Evolutionary conservation across 30 jellyfish, hydroid and myxozoan genomes (phyloP).

Genomic region (Turritopsis rubra): DNA sequence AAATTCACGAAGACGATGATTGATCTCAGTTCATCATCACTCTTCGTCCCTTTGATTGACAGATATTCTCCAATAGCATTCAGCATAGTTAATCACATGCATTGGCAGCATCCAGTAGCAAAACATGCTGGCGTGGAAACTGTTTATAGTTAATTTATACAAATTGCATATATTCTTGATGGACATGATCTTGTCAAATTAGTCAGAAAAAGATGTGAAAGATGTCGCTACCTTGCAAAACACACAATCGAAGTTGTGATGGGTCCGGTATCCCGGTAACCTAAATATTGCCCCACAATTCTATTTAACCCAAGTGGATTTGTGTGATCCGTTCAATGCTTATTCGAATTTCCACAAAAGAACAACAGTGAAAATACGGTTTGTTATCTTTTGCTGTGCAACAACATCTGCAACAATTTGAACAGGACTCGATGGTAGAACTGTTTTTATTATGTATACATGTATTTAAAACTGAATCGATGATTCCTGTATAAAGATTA

Average conservation of each 20-base stretch:
- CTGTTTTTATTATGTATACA: neutral
- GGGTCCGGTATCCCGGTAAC: slow-evolving; percentile 3
- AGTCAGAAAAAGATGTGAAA: neutral
- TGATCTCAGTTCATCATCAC: neutral
- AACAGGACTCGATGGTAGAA: neutral
- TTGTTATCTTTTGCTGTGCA: neutral
- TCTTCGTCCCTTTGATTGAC: neutral
- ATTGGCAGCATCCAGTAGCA: neutral
- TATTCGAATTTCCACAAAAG: neutral
- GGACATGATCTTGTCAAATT: neutral
- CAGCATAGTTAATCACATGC: neutral
- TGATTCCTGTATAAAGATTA: too few species aligned
- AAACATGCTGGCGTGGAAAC: slow-evolving; percentile 6
- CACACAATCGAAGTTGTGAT: neutral
- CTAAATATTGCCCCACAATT: neutral
- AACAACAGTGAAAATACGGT: neutral
- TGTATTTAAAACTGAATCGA: too few species aligned
- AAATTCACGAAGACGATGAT: neutral
- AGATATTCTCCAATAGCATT: neutral
- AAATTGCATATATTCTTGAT: neutral
- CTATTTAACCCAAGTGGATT: neutral
- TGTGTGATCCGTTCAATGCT: neutral
- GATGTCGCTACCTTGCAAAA: neutral
- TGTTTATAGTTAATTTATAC: neutral
- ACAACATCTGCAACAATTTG: neutral